Evolutionary conservation across 2,797 vertebrate species (phyloP).

Genomic region (Anomalospiza imberbis): DNA sequence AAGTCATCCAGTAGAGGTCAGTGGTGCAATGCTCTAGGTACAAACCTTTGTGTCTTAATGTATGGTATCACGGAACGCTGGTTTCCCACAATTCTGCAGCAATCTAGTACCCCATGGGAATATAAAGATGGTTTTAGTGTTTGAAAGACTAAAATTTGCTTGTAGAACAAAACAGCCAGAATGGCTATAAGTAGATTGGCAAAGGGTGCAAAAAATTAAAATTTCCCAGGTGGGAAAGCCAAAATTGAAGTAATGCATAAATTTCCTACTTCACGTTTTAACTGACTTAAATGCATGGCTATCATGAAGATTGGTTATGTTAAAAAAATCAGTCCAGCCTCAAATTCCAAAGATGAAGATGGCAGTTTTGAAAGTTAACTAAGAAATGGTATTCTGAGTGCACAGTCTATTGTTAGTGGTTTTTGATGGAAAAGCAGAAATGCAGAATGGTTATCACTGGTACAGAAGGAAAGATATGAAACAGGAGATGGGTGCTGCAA

Average conservation of each 20-base stretch:
- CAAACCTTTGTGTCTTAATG: not conserved
- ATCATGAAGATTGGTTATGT: not conserved
- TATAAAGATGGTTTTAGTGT: not conserved
- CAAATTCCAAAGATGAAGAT: not conserved
- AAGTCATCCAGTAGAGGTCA: conserved; percentile 45
- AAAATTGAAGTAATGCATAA: not conserved
- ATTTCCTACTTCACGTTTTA: not conserved
- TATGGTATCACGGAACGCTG: not conserved
- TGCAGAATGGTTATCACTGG: not conserved
- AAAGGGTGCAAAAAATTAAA: not conserved
- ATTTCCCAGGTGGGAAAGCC: not conserved
- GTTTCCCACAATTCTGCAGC: not conserved
- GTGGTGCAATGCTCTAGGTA: not conserved
- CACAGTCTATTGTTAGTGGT: not conserved
- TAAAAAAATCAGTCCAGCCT: not conserved
- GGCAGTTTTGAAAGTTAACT: not conserved
- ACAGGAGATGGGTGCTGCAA: not conserved
- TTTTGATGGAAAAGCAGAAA: not conserved
- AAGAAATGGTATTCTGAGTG: not conserved
- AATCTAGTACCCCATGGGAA: not conserved
- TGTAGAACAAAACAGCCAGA: not conserved
- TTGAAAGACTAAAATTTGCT: not conserved
- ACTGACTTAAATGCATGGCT: not conserved
- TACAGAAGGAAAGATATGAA: not conserved
- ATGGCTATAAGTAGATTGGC: not conserved